phyloP scores from a whole-genome alignment of 2,797 vertebrate genomes.

The Momotus momota region DNA sequence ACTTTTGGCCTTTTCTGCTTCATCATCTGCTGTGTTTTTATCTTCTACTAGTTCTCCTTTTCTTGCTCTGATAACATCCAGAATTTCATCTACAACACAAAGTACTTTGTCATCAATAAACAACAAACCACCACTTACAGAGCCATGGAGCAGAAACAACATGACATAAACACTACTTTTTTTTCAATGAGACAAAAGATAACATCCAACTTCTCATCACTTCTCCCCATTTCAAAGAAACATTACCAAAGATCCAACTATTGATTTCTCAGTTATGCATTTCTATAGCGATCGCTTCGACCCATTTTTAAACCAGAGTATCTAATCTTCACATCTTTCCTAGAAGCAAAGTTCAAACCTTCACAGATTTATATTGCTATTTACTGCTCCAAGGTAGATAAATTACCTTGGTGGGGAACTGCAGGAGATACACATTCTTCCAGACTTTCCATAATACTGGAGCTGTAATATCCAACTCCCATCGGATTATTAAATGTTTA shows the following conservation, averaged over 20 bases:
- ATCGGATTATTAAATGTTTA: background rate
- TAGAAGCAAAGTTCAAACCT: background rate
- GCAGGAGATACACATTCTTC: background rate
- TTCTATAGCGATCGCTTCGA: background rate
- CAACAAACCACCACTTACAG: background rate
- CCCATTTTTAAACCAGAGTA: background rate
- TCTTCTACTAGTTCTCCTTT: constrained; percentile 89
- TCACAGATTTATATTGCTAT: background rate
- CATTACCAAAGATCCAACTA: background rate
- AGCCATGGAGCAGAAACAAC: background rate
- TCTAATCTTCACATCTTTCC: background rate
- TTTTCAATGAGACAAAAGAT: background rate
- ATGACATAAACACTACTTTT: background rate
- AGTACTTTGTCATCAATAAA: background rate
- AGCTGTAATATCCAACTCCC: background rate
- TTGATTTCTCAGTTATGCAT: background rate
- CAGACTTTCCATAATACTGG: background rate
- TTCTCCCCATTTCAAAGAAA: background rate
- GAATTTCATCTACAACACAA: constrained; percentile 89
- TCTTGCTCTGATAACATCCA: constrained; percentile 88
- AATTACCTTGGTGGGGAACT: background rate
- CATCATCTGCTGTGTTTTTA: constrained; percentile 84
- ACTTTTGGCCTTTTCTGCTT: constrained; percentile 81
- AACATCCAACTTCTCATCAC: background rate
- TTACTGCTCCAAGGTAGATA: background rate